Conservation (phyloP, 2,797 vertebrate genomes). For the Rousettus madagascariensis region DNA sequence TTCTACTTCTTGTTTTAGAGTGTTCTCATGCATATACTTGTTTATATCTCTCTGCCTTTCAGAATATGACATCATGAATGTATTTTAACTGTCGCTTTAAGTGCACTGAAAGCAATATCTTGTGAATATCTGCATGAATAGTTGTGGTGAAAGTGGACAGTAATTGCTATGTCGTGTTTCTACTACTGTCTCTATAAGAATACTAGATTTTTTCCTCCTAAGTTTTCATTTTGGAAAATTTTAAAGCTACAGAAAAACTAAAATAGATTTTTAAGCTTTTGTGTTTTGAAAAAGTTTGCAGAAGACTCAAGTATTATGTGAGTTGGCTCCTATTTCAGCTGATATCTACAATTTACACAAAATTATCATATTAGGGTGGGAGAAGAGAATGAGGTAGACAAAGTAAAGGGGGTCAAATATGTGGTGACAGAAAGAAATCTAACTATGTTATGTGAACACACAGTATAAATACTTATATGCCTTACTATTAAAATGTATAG, state of each 20-base stretch:
- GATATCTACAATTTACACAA: not conserved
- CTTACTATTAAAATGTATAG: no score
- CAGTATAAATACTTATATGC: no score
- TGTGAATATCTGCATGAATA: not conserved
- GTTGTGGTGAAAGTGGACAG: not conserved
- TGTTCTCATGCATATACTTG: not conserved
- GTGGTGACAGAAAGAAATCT: no score
- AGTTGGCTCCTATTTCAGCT: not conserved
- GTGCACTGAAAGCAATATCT: not conserved
- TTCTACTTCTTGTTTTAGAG: not conserved
- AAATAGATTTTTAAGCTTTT: not conserved
- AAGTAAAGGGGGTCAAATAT: no score
- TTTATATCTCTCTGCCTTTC: conserved; percentile 14
- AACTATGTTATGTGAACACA: no score
- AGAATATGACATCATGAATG: not conserved
- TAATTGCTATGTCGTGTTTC: not conserved
- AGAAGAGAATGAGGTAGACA: no score
- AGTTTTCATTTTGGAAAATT: no score
- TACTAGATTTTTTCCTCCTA: not conserved
- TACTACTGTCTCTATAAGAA: not conserved
- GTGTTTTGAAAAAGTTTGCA: conserved; percentile 20
- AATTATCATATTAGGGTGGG: not conserved
- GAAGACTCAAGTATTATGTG: not conserved
- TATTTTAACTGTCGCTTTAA: not conserved
- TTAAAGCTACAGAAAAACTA: no score